These are phyloP conservation scores for Rhingia rostrata DNA, from an alignment of 2,888 invertebrate genomes.

Conservation along the genomic window DNA sequence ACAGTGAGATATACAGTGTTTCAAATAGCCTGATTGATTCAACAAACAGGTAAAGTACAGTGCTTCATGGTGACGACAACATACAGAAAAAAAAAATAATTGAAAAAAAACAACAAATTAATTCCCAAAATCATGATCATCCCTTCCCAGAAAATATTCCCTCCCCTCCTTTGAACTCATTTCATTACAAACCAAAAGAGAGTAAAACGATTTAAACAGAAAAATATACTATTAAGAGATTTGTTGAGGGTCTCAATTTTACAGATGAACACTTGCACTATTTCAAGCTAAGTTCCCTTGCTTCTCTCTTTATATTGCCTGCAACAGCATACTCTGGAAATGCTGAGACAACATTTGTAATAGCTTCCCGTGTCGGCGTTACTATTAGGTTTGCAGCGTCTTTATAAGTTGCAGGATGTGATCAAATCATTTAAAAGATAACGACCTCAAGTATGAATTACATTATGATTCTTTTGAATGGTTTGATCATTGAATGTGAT, in stretches of 20 bases:
- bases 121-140: constrained; percentile 33
- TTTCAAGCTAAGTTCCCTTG: constrained; percentile 58
- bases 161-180: constrained; percentile 41
- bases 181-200: constrained; percentile 36
- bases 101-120: constrained; percentile 45
- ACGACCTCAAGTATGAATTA: not conserved
- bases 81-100: constrained; percentile 47
- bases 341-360: not conserved
- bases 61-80: constrained; percentile 72
- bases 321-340: constrained; percentile 43
- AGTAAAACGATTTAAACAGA: constrained; percentile 22
- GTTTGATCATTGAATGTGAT: constrained; percentile 42
- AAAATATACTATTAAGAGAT: constrained; percentile 30
- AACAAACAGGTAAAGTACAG: constrained; percentile 74
- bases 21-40: constrained; percentile 72
- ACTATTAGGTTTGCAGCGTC: constrained; percentile 34
- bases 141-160: constrained; percentile 28
- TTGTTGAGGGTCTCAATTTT: constrained; percentile 70
- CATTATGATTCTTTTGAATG: constrained; percentile 11
- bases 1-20: constrained; percentile 73
- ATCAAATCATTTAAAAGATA: constrained; percentile 35
- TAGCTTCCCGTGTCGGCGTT: constrained; percentile 40
- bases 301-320: constrained; percentile 40
- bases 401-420: constrained; percentile 13
- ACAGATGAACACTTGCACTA: constrained; percentile 67